phyloP scores from a whole-genome alignment of 2,797 vertebrate species.

The Heliangelus exortis region DNA sequence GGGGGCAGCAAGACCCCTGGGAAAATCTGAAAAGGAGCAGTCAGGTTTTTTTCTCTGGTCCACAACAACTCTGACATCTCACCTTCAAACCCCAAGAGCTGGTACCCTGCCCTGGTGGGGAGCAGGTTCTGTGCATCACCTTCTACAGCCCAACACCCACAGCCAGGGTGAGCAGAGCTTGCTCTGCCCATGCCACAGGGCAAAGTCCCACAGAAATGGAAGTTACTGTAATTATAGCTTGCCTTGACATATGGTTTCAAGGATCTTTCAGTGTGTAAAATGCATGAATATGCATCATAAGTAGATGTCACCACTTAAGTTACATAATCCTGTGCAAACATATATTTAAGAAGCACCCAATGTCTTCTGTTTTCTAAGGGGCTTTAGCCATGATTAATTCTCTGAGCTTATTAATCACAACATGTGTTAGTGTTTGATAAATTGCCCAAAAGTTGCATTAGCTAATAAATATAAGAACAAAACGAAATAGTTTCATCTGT shows the following conservation, averaged over 20 bases:
- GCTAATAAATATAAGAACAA: slow-evolving; percentile 85
- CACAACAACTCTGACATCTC: neutral
- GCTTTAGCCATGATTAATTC: slow-evolving; percentile 74
- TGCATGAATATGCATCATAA: slow-evolving; percentile 71
- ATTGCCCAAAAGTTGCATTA: slow-evolving; percentile 85
- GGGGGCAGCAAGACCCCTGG: neutral
- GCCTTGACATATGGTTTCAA: slow-evolving; percentile 63
- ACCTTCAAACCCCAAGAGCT: neutral
- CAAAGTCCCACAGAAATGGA: slow-evolving; percentile 42
- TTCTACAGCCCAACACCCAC: fast-evolving
- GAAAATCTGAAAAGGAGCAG: neutral
- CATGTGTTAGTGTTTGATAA: slow-evolving; percentile 85
- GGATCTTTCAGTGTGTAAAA: slow-evolving; percentile 32
- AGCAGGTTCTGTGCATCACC: neutral
- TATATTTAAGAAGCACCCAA: slow-evolving; percentile 55
- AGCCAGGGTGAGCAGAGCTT: neutral
- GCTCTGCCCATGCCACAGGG: neutral
- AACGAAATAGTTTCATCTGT: slow-evolving; percentile 86
- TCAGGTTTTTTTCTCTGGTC: neutral
- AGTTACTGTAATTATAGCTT: slow-evolving; percentile 56
- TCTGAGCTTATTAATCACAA: slow-evolving; percentile 79
- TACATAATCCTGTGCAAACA: slow-evolving; percentile 74
- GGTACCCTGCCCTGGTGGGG: neutral
- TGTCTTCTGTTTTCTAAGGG: slow-evolving; percentile 59
- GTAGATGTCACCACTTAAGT: slow-evolving; percentile 64